A percentile compares a stretch with the other conserved stretches of the same genome.
Conservation (phyloP, 1,140 invertebrate genomes). For the Ephestia elutella region DNA sequence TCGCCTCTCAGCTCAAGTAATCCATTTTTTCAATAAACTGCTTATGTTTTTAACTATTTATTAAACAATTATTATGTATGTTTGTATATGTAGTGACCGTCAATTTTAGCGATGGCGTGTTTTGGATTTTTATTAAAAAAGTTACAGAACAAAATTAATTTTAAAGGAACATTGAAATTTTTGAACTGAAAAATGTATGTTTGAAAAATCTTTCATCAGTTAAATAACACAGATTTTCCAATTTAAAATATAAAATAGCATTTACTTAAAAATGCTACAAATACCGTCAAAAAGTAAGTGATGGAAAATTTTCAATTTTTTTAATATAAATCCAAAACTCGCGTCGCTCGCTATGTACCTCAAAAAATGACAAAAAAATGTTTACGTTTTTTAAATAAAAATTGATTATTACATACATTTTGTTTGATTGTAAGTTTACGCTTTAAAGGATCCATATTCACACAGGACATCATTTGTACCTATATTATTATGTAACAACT, state of each 20-base stretch:
- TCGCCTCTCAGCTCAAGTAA: no score
- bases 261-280: neutral
- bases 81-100: neutral
- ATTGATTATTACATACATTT: neutral
- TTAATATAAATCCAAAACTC: neutral
- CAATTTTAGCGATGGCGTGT: neutral
- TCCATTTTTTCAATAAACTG: neutral
- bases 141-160: no score
- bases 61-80: neutral
- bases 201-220: no score
- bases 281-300: no score
- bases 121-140: neutral
- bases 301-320: neutral
- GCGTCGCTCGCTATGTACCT: neutral
- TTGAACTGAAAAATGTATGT: no score
- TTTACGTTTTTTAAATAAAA: neutral
- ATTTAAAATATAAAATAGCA: no score
- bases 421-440: neutral
- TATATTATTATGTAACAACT: no score
- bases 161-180: no score
- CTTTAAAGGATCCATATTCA: neutral
- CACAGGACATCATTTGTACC: no score
- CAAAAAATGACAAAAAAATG: neutral
- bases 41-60: neutral
- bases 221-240: no score